Base-by-base conservation (phyloP, 2,113 vertebrate genomes). In the Macrotis lagotis region DNA sequence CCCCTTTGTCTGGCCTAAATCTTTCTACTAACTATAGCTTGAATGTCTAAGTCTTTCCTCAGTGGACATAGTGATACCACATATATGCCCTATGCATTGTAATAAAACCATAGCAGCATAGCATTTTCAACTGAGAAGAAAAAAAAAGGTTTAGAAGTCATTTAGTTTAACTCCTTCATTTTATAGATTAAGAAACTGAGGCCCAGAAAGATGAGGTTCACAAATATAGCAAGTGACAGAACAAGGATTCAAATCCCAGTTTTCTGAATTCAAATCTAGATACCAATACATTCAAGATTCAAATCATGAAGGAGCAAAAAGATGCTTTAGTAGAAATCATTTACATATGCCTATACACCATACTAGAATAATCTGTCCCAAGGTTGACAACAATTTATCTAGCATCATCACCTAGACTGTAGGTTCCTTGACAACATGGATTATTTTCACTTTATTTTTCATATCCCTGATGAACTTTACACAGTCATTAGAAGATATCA, bases 11-110 rank as follows among this genome's bases (percentile, higher is more conserved):
- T 52, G 25, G 22, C 51, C 51, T 52, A 52, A 52, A 52, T 25
- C 51, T 52, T 52, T 52, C 50, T 25, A 52, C 24, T 25, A 52
- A 52, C 22, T 52, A 52, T 24, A 52, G 51, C 51, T 52, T 52
- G 51, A 52, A 4, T 88, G 16, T 92, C 95, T 94, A 95, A 28
- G 92, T 52, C 95, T 96, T 95, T 93, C 37, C 51, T 91, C 50
- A 51, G n/a, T 53, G 51, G 50, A 95, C 51, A 12, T n/a, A 47
- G 47, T 44, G 19, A 92, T 48, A 5, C 83, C 51, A 95, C 50
- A 44, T 11, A 92, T 53, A 31, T 19, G 88, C 47, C 91, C 44
- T 49, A 44, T 10, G 51, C 8, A 66, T 25, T 25, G 22, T 55
- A 37, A 89, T 48, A 89, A 37, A 55, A 28, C 25, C 26, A 55